Base-by-base conservation (phyloP, 1,140 invertebrate genomes). In the Sycophila sp. region DNA sequence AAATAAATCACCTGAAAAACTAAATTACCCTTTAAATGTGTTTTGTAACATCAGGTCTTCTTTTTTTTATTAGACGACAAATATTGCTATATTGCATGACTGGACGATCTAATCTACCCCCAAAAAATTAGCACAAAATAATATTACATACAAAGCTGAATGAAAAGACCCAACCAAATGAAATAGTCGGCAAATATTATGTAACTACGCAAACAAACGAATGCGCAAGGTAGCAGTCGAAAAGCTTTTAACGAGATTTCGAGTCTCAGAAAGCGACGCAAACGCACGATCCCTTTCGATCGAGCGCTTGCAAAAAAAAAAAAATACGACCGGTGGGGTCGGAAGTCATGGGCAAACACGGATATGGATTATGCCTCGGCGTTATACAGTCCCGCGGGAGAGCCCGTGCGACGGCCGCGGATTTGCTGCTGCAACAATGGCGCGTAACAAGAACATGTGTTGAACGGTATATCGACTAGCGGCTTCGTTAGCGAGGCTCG, bases 391-490 rank as follows among this genome's bases (percentile, higher is more conserved):
- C 73, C 71, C 64, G 51, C 22, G 59, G 69, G 73, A 72, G 56
- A 7, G 1, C 34, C 53, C 4, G 36, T 45, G 53, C 53, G 47
- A 42, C 62, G 59, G 76, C 70, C 69, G 30, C 8, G 40, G 17
- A 47, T 32, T 10, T 24, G 34, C 15, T 1, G 63, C 72, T 69
- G 79, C 77, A 83, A 85, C 83, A 85, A 85, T 85, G 76, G 80
- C 75, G 71, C 77, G 79, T 84, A 85, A 83, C 77, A 80, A 84
- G 80, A 82, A 80, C 82, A 83, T 83, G 82, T 81, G 77, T 78
- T 71, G 71, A 72, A 79, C 63, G 68, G 56, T 72, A 73, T 74
- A 70, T 70, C 51, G 49, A 59, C 19, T 58, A 40, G 51, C 34
- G 70, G 75, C 76, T 77, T 78, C 76, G 75, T 81, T 79, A 78